These are phyloP conservation scores for Glossophaga mutica DNA, from an alignment of 2,797 vertebrate species.

Conservation along the genomic window DNA sequence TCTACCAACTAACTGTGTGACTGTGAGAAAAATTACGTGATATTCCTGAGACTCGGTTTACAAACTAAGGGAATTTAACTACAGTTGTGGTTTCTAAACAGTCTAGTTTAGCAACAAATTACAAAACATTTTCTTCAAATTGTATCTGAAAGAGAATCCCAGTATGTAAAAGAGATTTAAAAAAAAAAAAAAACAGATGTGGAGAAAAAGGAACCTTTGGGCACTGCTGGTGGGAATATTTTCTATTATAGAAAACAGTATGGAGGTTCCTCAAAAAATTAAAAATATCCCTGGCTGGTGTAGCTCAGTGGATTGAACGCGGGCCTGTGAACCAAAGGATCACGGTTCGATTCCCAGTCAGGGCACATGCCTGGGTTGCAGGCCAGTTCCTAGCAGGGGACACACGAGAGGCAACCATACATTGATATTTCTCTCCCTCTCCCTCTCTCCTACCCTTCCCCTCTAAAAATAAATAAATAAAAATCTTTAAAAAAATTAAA, in stretches of 20 bases:
- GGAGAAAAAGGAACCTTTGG: neutral
- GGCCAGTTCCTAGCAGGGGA: no score
- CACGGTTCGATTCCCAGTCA: no score
- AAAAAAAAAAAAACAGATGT: neutral
- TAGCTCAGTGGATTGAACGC: no score
- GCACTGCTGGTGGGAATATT: neutral
- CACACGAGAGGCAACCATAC: no score
- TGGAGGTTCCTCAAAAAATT: neutral
- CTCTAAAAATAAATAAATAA: no score
- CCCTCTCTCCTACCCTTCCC: no score
- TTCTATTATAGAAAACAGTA: neutral
- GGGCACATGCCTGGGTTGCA: no score
- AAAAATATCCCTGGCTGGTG: no score
- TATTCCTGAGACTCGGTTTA: neutral
- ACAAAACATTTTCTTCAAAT: slow-evolving; percentile 20
- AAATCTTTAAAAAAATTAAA: neutral
- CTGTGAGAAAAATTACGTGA: neutral
- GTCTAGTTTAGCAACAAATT: slow-evolving; percentile 14
- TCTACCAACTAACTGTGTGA: neutral
- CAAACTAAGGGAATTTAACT: neutral
- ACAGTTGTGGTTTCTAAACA: slow-evolving; percentile 10
- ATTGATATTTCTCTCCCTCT: no score
- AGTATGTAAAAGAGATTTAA: neutral
- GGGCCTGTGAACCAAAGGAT: no score
- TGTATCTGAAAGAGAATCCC: neutral